A percentile compares a stretch with the other conserved stretches of the same genome.
These are phyloP conservation scores for Cyrtorhinus lividipennis DNA, from an alignment of 1,140 invertebrate genomes.

Conservation along the genomic window DNA sequence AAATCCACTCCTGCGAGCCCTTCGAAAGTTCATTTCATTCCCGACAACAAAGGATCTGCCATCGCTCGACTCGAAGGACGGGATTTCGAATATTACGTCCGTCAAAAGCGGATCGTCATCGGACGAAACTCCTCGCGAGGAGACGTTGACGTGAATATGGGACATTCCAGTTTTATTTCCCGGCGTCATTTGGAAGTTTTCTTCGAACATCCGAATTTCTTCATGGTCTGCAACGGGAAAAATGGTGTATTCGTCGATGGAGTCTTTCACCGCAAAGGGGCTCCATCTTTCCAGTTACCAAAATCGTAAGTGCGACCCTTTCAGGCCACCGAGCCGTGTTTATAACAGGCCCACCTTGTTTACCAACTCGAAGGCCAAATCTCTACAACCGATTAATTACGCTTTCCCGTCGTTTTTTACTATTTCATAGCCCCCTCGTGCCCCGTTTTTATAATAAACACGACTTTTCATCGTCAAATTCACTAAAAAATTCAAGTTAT, in stretches of 20 bases:
- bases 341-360: constrained; percentile 23
- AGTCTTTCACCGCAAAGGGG: constrained; percentile 86
- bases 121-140: constrained; percentile 91
- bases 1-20: constrained; percentile 75
- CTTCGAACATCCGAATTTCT: constrained; percentile 85
- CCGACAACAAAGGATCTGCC: constrained; percentile 53
- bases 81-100: constrained; percentile 87
- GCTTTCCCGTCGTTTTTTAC: not conserved
- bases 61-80: constrained; percentile 80
- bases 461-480: no score
- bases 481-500: no score
- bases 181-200: constrained; percentile 86
- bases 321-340: constrained; percentile 20
- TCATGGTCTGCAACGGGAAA: constrained; percentile 90
- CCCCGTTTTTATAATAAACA: no score
- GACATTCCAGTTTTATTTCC: constrained; percentile 93
- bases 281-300: constrained; percentile 75
- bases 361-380: constrained; percentile 25
- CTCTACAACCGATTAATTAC: not conserved
- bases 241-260: constrained; percentile 97
- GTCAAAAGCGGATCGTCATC: constrained; percentile 74
- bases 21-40: constrained; percentile 60
- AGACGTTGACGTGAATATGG: constrained; percentile 96
- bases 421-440: no score
- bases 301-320: constrained; percentile 62